A percentile compares a stretch with the other conserved stretches of the same genome.
These are phyloP conservation scores for Kuschelorhynchus macadamiae DNA, from an alignment of 2,888 invertebrate genomes.

Conservation along the genomic window DNA sequence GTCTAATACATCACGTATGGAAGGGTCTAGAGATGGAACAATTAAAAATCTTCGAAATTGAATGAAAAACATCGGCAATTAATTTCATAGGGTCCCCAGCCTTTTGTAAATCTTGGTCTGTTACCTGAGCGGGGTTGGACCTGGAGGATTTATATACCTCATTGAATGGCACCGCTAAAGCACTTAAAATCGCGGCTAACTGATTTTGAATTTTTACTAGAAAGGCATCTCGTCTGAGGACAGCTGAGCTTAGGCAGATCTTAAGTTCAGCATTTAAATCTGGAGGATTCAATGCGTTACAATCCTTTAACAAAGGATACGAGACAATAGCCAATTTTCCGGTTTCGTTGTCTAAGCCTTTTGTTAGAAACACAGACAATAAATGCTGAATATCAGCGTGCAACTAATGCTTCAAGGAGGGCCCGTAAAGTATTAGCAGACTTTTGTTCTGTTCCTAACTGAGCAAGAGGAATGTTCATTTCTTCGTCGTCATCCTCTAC, in stretches of 20 bases:
- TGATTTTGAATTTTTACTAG: slow-evolving; percentile 29
- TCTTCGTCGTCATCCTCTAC: slow-evolving; percentile 12
- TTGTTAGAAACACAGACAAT: slow-evolving; percentile 25
- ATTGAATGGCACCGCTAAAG: slow-evolving; percentile 27
- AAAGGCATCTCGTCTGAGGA: slow-evolving; percentile 21
- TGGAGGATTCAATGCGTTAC: slow-evolving; percentile 33
- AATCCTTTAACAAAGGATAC: slow-evolving; percentile 28
- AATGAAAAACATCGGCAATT: slow-evolving; percentile 22
- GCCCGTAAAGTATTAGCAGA: no score
- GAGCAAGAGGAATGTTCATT: slow-evolving; percentile 11
- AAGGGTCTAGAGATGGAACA: slow-evolving; percentile 32
- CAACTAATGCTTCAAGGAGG: slow-evolving; percentile 20
- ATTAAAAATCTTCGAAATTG: slow-evolving; percentile 19
- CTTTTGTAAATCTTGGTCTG: slow-evolving; percentile 13
- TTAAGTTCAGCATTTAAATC: slow-evolving; percentile 30
- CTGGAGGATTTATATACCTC: slow-evolving; percentile 32
- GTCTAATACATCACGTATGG: slow-evolving; percentile 31
- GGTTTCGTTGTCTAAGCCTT: slow-evolving; percentile 29
- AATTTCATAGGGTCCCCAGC: slow-evolving; percentile 15
- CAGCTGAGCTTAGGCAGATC: slow-evolving; percentile 23
- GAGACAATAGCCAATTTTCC: slow-evolving; percentile 25
- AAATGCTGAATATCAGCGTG: slow-evolving; percentile 41
- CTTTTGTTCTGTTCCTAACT: slow-evolving; percentile 1
- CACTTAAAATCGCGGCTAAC: slow-evolving; percentile 28
- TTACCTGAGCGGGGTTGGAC: slow-evolving; percentile 19